These are phyloP conservation scores for Bunonema sp. DNA, from an alignment of 2,888 invertebrate species.

Conservation along the genomic window DNA sequence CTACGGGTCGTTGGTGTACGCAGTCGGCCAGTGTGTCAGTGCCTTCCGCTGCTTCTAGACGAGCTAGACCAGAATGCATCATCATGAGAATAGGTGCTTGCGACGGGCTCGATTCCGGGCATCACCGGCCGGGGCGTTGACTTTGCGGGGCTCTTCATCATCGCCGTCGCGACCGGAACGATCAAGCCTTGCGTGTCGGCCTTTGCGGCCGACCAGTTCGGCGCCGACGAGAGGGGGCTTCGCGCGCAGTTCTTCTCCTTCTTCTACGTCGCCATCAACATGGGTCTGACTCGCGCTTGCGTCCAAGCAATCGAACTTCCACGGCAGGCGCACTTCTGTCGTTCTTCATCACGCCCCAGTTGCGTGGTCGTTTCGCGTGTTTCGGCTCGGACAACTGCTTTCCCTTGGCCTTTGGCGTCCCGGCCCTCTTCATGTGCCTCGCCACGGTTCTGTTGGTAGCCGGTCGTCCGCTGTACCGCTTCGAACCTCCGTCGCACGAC, in stretches of 20 bases:
- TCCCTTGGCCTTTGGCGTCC: conserved; percentile 42
- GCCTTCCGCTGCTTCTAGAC: no score
- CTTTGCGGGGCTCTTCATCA: conserved; percentile 58
- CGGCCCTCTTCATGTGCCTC: conserved; percentile 34
- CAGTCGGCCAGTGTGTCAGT: no score
- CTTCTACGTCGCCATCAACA: conserved; percentile 85
- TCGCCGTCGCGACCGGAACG: conserved; percentile 82
- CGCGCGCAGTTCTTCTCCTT: conserved; percentile 75
- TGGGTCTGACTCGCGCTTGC: no score
- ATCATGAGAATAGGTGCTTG: conserved; percentile 45
- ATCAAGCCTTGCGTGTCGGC: conserved; percentile 89
- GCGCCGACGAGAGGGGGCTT: conserved; percentile 56
- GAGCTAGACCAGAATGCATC: no score
- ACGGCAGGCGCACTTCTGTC: conserved; percentile 53
- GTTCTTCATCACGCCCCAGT: conserved; percentile 35
- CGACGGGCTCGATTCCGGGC: conserved; percentile 49
- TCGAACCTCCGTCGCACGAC: conserved; percentile 18
- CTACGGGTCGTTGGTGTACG: conserved; percentile 52
- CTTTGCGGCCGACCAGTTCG: conserved; percentile 71
- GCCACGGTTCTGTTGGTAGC: conserved; percentile 36
- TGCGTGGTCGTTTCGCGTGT: conserved; percentile 34
- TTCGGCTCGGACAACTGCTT: conserved; percentile 39
- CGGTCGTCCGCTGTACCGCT: conserved; percentile 33
- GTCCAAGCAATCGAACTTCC: no score
- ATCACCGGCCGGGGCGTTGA: conserved; percentile 19